Evolutionary conservation across 2,113 vertebrate genomes (phyloP).

Genomic region (Ophthalmolycus amberensis): DNA sequence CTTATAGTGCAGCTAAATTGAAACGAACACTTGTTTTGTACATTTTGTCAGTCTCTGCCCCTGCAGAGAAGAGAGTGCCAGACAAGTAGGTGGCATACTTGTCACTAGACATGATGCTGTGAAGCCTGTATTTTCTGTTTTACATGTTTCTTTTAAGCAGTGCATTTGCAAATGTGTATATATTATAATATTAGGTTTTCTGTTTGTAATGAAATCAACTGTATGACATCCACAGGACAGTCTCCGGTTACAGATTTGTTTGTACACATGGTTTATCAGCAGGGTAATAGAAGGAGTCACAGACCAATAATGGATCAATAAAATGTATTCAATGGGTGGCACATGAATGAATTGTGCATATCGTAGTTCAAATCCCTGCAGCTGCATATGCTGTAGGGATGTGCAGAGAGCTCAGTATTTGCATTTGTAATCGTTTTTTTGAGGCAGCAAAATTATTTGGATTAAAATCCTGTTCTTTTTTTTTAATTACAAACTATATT

Average conservation of each 20-base stretch:
- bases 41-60: background rate
- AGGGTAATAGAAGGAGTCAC: conserved; percentile 49
- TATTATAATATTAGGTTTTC: background rate
- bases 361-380: conserved; percentile 34
- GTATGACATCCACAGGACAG: background rate
- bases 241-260: conserved; percentile 36
- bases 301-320: conserved; percentile 51
- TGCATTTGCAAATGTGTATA: background rate
- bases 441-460: too few species aligned
- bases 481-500: conserved; percentile 8
- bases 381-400: conserved; percentile 35
- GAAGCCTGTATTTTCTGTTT: background rate
- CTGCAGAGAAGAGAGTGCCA: conserved; percentile 5
- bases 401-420: background rate
- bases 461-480: too few species aligned
- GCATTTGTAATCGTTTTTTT: too few species aligned
- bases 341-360: conserved; percentile 46
- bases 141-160: background rate
- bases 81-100: background rate
- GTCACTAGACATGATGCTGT: background rate
- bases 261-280: conserved; percentile 40
- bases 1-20: background rate
- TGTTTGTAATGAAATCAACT: background rate
- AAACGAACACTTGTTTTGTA: background rate
- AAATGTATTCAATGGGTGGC: conserved; percentile 41